Evolutionary conservation across 2,888 invertebrate species (phyloP).

Genomic region (Balanococcus diminutus): DNA sequence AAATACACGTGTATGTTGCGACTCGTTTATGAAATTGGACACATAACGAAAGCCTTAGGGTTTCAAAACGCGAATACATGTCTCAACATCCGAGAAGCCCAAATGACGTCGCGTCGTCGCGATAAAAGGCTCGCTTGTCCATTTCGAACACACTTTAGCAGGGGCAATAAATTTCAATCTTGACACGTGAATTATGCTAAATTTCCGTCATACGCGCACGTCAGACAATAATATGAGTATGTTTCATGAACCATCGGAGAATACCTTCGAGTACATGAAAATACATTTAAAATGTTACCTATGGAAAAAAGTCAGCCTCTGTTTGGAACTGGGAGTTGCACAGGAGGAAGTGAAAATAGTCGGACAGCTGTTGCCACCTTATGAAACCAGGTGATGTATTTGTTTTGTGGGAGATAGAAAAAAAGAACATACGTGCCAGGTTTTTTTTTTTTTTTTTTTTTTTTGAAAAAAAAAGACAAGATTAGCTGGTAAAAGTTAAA

Average conservation of each 20-base stretch:
- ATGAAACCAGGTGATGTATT: slow-evolving; percentile 14
- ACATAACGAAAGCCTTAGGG: not conserved
- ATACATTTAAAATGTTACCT: slow-evolving; percentile 25
- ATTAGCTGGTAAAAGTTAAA: too few relatives aligned
- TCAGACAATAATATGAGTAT: too few relatives aligned
- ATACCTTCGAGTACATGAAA: not conserved
- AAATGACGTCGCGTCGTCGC: not conserved
- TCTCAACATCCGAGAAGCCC: not conserved
- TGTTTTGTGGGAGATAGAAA: not conserved
- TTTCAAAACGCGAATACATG: not conserved
- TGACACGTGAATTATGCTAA: not conserved
- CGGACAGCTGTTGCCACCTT: slow-evolving; percentile 16
- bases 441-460: not conserved
- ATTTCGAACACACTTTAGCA: not conserved
- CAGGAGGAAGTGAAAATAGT: not conserved
- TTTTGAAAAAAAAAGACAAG: not conserved
- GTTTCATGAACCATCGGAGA: not conserved
- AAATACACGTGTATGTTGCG: not conserved
- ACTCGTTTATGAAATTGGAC: not conserved
- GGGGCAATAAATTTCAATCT: not conserved
- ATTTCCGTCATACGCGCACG: not conserved
- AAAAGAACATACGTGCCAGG: not conserved
- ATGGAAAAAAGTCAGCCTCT: not conserved
- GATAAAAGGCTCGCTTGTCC: not conserved
- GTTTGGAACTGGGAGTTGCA: too few relatives aligned